Base-by-base conservation (phyloP, 1,140 invertebrate species). In the Euglossa dilemma region DNA sequence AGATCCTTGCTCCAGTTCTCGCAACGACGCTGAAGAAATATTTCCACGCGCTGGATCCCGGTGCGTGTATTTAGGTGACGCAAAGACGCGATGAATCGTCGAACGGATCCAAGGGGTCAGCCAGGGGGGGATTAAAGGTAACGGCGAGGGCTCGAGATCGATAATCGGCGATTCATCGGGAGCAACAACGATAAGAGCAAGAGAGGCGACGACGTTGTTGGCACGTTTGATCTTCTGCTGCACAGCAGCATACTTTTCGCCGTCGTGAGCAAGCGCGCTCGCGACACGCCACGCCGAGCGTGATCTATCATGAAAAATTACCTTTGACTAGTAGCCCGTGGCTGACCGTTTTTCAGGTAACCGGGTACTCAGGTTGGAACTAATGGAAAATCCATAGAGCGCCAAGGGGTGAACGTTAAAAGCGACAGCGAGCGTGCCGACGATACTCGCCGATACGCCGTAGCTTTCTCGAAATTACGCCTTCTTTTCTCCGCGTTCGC, bases 291-390 rank as follows among this genome's bases (percentile, higher is more conserved):
- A 93, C 91, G 90, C 87, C 92, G 91, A 93, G 93, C 92, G 87
- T 93, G 92, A 93, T 93, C 93, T 92, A 93, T 93, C 93, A 93
- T 94, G 93, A 94, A 94, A 94, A 94, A 94, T 94, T 94, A 94
- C 93, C 94, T 94, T 94, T 94, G 93, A 94, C 92, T 88, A 87
- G 86, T 81, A 89, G 84, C 85, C 87, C 88, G 90, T 89, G 66
- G 72, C 36, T 66, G 75, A 83, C 67, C 87, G 87, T 89, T 89
- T 89, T 89, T 87, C 83, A 90, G 76, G 85, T 82, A 87, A 89
- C 80, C 77, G 85, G 76, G 64, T 80, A 86, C 83, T 82, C 84
- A 88, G 87, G 84, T 89, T 81, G 92, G 88, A 92, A 93, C 56
- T 94, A 94, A 94, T 85, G 78, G 63, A 89, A 93, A 94, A 93